A percentile compares a stretch with the other conserved stretches of the same genome.
Conservation (phyloP, 2,797 vertebrate species). For the Etheostoma nigrum region DNA sequence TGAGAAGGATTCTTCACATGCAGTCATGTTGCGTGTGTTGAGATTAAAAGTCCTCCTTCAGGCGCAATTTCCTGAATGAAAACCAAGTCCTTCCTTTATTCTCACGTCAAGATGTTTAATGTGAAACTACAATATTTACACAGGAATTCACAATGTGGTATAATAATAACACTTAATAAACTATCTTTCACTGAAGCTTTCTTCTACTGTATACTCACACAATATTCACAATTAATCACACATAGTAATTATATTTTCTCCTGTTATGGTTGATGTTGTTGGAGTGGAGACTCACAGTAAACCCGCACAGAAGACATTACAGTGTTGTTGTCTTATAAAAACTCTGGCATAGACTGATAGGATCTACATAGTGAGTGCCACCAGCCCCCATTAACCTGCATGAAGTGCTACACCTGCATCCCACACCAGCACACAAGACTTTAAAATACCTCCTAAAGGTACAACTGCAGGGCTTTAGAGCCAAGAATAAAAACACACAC, state of each 20-base stretch:
- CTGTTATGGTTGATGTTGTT: not conserved
- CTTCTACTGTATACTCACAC: not conserved
- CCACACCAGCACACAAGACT: constrained; percentile 39
- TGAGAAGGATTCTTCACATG: constrained; percentile 68
- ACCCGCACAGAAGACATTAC: constrained; percentile 17
- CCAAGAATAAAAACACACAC: constrained; percentile 20
- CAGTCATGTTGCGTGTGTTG: constrained; percentile 40
- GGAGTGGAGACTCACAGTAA: not conserved
- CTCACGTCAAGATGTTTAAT: constrained; percentile 3
- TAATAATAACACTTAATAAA: not conserved
- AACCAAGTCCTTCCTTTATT: constrained; percentile 24
- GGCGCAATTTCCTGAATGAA: constrained; percentile 46
- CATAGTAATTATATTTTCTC: not conserved
- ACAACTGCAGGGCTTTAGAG: constrained; percentile 8
- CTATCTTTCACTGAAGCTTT: not conserved
- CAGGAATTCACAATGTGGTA: not conserved
- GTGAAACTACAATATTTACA: constrained; percentile 19
- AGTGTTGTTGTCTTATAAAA: constrained; percentile 44
- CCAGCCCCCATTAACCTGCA: constrained; percentile 75
- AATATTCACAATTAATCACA: not conserved
- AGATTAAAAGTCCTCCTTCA: constrained; percentile 52
- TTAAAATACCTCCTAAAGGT: constrained; percentile 38
- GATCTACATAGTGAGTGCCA: constrained; percentile 61
- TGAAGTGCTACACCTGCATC: constrained; percentile 65
- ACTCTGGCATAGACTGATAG: constrained; percentile 46